Evolutionary conservation across 2,797 vertebrate species (phyloP), one percentile per base, ranked within the genome.

Genomic region (Myotis myotis): DNA sequence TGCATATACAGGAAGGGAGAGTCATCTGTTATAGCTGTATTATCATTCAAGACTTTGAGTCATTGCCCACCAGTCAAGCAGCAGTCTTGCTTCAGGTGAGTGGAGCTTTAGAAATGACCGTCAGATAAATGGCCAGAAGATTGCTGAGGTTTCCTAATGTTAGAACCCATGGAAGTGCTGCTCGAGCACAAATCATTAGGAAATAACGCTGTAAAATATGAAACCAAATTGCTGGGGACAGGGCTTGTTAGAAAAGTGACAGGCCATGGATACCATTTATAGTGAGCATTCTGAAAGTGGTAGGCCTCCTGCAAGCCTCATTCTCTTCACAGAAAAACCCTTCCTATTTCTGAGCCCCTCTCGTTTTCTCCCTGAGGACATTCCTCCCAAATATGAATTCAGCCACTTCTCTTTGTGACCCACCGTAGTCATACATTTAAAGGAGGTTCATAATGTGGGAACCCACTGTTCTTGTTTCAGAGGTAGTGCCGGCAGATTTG

Each of bases 301-400:
- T 13, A 51, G 78, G 30, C 87, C 79, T 80, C 83, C 33, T 4
- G 53, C 49, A 72, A 93, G 53, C 38, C 22, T 81, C 64, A 7
- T 71, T 47, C 51, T 51, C 57, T 62, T 71, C 25, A 71, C 49
- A 51, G 4, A n/a, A 72, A 8, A 30, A 20, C 28, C 33, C 64
- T 88, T 53, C 57, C 60, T 53, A 8, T 41, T n/a, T 22, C 25
- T 0, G 10, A 53, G 22, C 33, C 41, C 53, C n/a, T 80, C 66
- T n/a, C 75, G 66, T 16, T 38, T 82, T 94, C 93, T 95, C 83
- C 74, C 93, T 75, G 33, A 60, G 60, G 57, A 82, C 10, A 85
- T 76, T 96, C 84, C 36, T 51, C 91, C 91, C 87, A n/a, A 87
- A 76, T 92, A 36, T 68, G 93, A 87, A 68, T 89, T 62, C 64